A percentile compares a stretch with the other conserved stretches of the same genome.
These are phyloP conservation scores for Hippocampus mohnikei DNA, from an alignment of 2,113 vertebrate species.

Conservation along the genomic window DNA sequence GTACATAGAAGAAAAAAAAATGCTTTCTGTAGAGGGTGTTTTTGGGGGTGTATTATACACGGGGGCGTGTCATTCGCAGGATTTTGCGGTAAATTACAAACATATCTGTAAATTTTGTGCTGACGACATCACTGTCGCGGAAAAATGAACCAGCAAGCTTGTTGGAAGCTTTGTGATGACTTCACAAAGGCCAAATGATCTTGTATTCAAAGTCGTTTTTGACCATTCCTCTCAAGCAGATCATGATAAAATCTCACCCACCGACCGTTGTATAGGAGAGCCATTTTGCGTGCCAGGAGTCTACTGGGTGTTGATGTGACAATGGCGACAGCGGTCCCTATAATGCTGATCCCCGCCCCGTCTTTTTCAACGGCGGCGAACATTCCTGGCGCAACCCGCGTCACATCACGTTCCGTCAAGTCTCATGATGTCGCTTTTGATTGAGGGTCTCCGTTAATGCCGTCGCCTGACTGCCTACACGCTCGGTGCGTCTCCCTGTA, in stretches of 20 bases:
- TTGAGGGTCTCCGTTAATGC: constrained; percentile 29
- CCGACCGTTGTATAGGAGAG: constrained; percentile 1
- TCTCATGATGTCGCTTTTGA: constrained; percentile 40
- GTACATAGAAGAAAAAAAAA: too few species aligned
- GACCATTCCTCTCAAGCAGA: constrained; percentile 20
- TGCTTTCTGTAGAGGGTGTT: too few species aligned
- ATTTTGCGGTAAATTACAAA: too few species aligned
- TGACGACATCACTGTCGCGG: constrained; percentile 2
- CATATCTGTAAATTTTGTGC: too few species aligned
- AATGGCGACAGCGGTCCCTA: constrained; percentile 9
- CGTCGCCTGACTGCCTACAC: constrained; percentile 24
- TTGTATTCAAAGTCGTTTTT: constrained; percentile 19
- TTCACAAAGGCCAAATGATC: constrained; percentile 20
- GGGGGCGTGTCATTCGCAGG: too few species aligned
- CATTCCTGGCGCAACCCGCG: constrained; percentile 16
- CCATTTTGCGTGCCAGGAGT: neutral
- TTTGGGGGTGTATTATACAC: too few species aligned
- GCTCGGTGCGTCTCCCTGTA: constrained; percentile 25
- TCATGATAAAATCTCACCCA: constrained; percentile 17
- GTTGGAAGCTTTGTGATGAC: constrained; percentile 21
- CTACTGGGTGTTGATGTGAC: constrained; percentile 1
- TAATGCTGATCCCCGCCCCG: constrained; percentile 33
- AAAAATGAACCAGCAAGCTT: constrained; percentile 14
- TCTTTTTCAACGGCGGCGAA: constrained; percentile 20
- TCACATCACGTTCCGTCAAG: constrained; percentile 44